A percentile compares a stretch with the other conserved stretches of the same genome.
Evolutionary conservation across 2,797 vertebrate species (phyloP).

Genomic region (Loris lydekkerianus): DNA sequence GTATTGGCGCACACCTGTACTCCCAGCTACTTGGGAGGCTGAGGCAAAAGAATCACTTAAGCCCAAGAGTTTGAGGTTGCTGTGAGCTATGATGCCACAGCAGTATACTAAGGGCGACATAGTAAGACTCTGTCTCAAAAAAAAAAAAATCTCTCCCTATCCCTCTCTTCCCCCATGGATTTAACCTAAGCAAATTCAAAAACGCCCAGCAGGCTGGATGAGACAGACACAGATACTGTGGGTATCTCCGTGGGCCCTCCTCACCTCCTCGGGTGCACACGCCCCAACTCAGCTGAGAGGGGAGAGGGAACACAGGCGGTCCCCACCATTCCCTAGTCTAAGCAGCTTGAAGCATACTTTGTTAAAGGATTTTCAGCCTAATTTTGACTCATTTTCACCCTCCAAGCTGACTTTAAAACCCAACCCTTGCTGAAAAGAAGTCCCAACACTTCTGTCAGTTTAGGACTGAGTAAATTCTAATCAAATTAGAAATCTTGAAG

Average conservation of each 20-base stretch:
- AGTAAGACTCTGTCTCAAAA: no score
- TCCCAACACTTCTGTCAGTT: not conserved
- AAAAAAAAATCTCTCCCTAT: not conserved
- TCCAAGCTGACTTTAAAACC: not conserved
- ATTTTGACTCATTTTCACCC: not conserved
- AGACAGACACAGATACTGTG: not conserved
- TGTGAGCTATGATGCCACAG: no score
- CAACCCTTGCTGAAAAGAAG: not conserved
- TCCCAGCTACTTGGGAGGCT: no score
- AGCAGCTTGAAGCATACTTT: not conserved
- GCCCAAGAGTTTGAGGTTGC: no score
- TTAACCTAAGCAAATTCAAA: not conserved
- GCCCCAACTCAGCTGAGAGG: not conserved
- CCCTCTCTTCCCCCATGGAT: not conserved
- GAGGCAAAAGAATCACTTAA: no score
- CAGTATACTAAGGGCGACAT: no score
- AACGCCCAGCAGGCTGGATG: not conserved
- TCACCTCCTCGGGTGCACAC: not conserved
- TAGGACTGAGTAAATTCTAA: constrained; percentile 24
- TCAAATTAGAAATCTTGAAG: constrained; percentile 32
- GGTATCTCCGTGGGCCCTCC: not conserved
- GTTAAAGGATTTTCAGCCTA: not conserved
- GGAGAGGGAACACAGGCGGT: no score
- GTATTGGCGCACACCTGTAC: no score
- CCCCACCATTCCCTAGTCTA: not conserved